Base-by-base conservation (phyloP, 2,113 vertebrate genomes). In the Labeo catla region DNA sequence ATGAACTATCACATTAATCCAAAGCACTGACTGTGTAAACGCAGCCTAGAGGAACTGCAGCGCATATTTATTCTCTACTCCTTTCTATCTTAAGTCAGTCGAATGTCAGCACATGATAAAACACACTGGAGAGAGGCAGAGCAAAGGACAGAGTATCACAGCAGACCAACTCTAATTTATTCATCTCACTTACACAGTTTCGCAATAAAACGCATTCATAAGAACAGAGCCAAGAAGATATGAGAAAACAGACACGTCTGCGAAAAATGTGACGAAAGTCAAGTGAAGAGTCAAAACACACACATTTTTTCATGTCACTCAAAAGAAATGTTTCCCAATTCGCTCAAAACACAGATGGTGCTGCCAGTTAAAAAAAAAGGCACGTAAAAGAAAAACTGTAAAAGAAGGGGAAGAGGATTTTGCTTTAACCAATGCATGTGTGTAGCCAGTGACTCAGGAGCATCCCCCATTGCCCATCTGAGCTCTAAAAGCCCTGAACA, bases 281-380 rank as follows among this genome's bases (percentile, higher is more conserved):
- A 57, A 57, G 66, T 43, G 43, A 43, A 6, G 39, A 72, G 43
- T 49, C 28, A 8, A 79, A 15, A 36, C 43, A 72, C 43, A 54
- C 77, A 28, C 49, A 73, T 52, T 79, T 78, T 81, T 83, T 36
- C 61, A 21, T 13, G 73, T 28, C 43, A 28, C 52, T 39, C 52
- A 74, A 36, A 81, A 84, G 8, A 7, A 23, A 45, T 65, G 84
- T 85, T 86, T 86, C 87, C 36, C 50, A 78, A 52, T 52, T 87
- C 13, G 73, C 57, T 82, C 68, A 78, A 77, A 57, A 89, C 76
- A 89, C 86, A 86, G 13, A 74, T 76, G 81, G 84, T 90, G 65
- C 87, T 82, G 87, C 89, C 86, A 87, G 68, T 43, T 47, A 1
- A 10, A n/a, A 86, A 52, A 66, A 28, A 13, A 70, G 3, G 2